Percentiles rank a stretch among this genome's conserved stretches.
Conservation (phyloP, 2,888 invertebrate species). For the Euspilapteryx auroguttella region DNA sequence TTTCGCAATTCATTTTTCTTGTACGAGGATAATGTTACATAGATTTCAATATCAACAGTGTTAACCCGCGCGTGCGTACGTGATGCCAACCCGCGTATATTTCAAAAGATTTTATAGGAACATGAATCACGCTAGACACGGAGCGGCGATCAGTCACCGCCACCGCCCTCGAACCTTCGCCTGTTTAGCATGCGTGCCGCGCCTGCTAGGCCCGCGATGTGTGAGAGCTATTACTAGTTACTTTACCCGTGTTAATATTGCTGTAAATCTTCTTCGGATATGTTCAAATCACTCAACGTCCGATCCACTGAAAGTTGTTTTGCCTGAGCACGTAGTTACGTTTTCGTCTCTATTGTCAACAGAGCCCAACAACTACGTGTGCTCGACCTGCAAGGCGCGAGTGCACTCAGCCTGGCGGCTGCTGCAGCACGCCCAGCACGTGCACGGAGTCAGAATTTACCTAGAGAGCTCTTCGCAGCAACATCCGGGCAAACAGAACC, state of each 20-base stretch:
- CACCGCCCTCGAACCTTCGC: constrained; percentile 21
- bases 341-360: constrained; percentile 42
- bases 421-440: constrained; percentile 92
- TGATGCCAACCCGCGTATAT: constrained; percentile 53
- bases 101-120: constrained; percentile 62
- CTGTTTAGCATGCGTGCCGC: constrained; percentile 49
- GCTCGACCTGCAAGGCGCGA: constrained; percentile 90
- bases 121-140: constrained; percentile 60
- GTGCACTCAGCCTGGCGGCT: constrained; percentile 94
- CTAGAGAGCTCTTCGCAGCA: constrained; percentile 63
- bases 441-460: constrained; percentile 93
- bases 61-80: constrained; percentile 52
- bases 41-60: constrained; percentile 61
- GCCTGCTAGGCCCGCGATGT: constrained; percentile 57
- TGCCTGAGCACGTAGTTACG: too few species aligned
- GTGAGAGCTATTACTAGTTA: constrained; percentile 62
- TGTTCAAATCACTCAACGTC: constrained; percentile 3
- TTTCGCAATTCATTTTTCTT: constrained; percentile 11
- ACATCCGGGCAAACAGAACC: constrained; percentile 49
- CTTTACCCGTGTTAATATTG: constrained; percentile 59
- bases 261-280: constrained; percentile 33
- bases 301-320: constrained; percentile 1
- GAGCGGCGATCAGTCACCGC: constrained; percentile 53
- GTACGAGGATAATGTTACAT: constrained; percentile 39
- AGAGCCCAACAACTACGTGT: constrained; percentile 95